Percentiles rank a stretch among this genome's conserved stretches.
Evolutionary conservation across 2,797 vertebrate species (phyloP).

Genomic region (Gastrophryne carolinensis): DNA sequence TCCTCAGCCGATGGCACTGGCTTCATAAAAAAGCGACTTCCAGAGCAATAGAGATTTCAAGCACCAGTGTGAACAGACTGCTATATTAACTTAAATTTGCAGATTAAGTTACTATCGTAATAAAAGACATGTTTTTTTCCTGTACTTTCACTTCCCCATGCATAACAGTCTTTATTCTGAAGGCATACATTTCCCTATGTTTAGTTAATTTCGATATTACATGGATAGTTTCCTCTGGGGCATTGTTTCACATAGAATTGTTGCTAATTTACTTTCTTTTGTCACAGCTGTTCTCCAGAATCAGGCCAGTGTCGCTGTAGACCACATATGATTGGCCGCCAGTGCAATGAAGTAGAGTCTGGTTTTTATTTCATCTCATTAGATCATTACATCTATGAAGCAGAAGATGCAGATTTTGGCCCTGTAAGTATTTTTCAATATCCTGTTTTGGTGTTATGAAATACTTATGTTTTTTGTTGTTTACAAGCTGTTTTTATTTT

Average conservation of each 20-base stretch:
- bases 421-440: conserved; percentile 76
- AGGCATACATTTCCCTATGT: too few relatives aligned
- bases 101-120: too few relatives aligned
- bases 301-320: conserved; percentile 87
- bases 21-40: too few relatives aligned
- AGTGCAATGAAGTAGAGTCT: conserved; percentile 89
- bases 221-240: not conserved
- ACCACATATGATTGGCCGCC: conserved; percentile 88
- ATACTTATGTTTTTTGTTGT: not conserved
- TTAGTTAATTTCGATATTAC: too few relatives aligned
- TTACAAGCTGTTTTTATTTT: not conserved
- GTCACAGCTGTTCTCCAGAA: conserved; percentile 81
- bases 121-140: too few relatives aligned
- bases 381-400: conserved; percentile 95
- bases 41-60: too few relatives aligned
- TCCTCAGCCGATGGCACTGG: too few relatives aligned
- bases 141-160: too few relatives aligned
- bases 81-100: too few relatives aligned
- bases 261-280: not conserved
- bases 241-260: not conserved
- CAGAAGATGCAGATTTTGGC: conserved; percentile 85
- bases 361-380: conserved; percentile 92
- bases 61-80: too few relatives aligned
- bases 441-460: not conserved
- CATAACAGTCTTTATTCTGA: too few relatives aligned